Base-by-base conservation (phyloP, 2,888 invertebrate species). In the Acronicta alni region DNA sequence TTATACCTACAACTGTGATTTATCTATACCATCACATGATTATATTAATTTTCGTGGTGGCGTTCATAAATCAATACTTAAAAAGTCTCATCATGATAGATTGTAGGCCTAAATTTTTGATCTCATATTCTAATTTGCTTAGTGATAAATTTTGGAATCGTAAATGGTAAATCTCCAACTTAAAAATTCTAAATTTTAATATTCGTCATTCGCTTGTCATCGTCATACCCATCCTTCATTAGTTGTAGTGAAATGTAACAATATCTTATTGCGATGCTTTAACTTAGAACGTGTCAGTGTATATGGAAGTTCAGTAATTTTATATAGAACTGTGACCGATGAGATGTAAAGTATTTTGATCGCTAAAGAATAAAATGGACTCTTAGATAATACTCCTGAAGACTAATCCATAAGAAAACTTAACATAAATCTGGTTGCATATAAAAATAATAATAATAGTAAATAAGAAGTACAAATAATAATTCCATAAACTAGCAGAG, bases 41-140 rank as follows among this genome's bases (percentile, higher is more conserved):
- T 87, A 84, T 87, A 85, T 84, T 87, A 84, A 86, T 86, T 84
- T 82, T 76, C 80, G 92, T 89, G 92, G 88, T 91, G 91, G 92
- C 89, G 89, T 89, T 87, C 85, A 89, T 92, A 90, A 91, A 93
- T 92, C 91, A 81, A 85, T 89, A 91, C 91, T 91, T 91, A 91
- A 91, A n/a, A 89, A 86, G 87, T 91, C 89, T 90, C 91, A 90
- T 90, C 89, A 87, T 87, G 85, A 85, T 93, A 93, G 93, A 91
- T 89, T 87, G 92, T 94, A 93, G 93, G 93, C 93, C 93, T 94
- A 93, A 92, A 91, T 89, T 90, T 92, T 92, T 94, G 94, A 94
- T 94, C 94, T 94, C 94, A 94, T 93, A 93, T 92, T 93, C 93
- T 94, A 90, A 93, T 94, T 93, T 93, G 93, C 93, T 93, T 93